Evolutionary conservation across 2,113 vertebrate genomes (phyloP).

Genomic region (Gobiocypris rarus): DNA sequence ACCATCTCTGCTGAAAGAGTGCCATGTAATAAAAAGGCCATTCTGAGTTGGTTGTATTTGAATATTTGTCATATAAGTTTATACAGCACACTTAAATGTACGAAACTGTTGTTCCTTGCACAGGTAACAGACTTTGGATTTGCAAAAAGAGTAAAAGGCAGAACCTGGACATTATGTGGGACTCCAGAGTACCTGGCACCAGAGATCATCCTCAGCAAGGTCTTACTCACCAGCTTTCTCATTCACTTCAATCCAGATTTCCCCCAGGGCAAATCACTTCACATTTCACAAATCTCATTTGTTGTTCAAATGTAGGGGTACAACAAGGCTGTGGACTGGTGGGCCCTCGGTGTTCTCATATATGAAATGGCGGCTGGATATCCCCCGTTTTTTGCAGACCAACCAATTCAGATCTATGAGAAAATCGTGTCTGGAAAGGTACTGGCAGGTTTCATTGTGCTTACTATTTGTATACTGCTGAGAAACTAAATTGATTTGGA

Average conservation of each 20-base stretch:
- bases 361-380: conserved; percentile 99
- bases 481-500: background rate
- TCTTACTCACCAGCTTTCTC: conserved; percentile 52
- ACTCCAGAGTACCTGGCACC: conserved; percentile 87
- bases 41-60: background rate
- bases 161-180: conserved; percentile 99
- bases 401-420: conserved; percentile 99
- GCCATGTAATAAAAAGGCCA: background rate
- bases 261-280: background rate
- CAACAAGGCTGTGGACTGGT: conserved; percentile 99
- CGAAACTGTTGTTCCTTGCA: background rate
- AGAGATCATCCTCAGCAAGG: conserved; percentile 93
- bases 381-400: conserved; percentile 98
- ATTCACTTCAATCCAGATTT: background rate
- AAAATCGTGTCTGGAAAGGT: conserved; percentile 99
- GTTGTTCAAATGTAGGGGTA: conserved; percentile 82
- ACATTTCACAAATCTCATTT: no score
- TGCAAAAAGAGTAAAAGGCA: conserved; percentile 98
- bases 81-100: background rate
- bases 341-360: conserved; percentile 97
- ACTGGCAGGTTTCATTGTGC: conserved; percentile 38
- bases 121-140: conserved; percentile 99
- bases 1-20: no score
- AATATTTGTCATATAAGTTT: no score
- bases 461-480: no score